Percentiles rank a stretch among this genome's conserved stretches.
Evolutionary conservation across 2,797 vertebrate genomes (phyloP).

Genomic region (Sebastes kiyomatsui): DNA sequence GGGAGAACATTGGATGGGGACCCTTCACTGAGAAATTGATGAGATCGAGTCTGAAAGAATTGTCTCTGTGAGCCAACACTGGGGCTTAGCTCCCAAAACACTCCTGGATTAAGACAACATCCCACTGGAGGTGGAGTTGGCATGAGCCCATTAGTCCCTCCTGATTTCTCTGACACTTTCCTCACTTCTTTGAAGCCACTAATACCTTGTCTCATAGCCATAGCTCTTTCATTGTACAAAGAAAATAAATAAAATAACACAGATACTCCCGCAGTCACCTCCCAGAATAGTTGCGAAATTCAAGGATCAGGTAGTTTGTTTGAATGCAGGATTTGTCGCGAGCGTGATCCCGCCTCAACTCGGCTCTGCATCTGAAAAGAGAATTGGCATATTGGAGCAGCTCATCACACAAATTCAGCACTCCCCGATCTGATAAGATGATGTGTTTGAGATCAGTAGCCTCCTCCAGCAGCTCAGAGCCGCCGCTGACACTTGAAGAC

Average conservation of each 20-base stretch:
- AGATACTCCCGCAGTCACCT: neutral
- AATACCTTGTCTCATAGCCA: constrained; percentile 44
- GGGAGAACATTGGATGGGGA: constrained; percentile 81
- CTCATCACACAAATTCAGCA: constrained; percentile 47
- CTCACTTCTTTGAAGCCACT: constrained; percentile 51
- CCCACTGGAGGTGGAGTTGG: constrained; percentile 72
- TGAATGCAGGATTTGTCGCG: constrained; percentile 10
- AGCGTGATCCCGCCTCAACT: neutral
- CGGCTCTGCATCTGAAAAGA: neutral
- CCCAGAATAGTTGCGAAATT: neutral
- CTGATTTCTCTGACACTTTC: constrained; percentile 56
- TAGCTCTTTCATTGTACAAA: constrained; percentile 14
- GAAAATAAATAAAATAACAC: constrained; percentile 30
- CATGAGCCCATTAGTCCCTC: constrained; percentile 70
- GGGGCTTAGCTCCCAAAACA: constrained; percentile 76
- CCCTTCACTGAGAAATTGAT: constrained; percentile 80
- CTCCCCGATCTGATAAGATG: constrained; percentile 47
- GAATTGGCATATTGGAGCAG: constrained; percentile 26
- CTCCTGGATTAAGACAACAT: constrained; percentile 77
- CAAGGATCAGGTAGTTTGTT: constrained; percentile 1
- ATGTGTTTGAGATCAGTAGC: constrained; percentile 47
- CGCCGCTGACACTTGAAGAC: constrained; percentile 38
- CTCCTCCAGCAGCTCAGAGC: constrained; percentile 32
- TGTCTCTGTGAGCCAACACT: constrained; percentile 77
- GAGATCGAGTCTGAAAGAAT: constrained; percentile 79